phyloP scores from a whole-genome alignment of 2,797 vertebrate species.

The Delichon dasypus region DNA sequence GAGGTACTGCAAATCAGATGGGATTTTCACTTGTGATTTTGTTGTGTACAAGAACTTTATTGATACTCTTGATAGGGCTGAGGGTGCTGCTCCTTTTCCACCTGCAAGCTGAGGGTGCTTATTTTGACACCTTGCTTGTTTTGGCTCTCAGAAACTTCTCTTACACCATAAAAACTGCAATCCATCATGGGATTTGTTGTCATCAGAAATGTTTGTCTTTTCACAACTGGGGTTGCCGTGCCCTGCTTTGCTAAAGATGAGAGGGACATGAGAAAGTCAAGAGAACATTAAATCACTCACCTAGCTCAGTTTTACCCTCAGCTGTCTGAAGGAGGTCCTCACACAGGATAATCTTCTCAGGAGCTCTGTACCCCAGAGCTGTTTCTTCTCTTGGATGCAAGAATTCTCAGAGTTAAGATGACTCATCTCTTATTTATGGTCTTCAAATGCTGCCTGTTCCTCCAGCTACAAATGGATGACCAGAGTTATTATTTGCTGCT shows the following conservation, averaged over 20 bases:
- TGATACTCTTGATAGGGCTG: not conserved
- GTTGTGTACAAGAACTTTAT: not conserved
- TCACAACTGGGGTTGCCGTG: not conserved
- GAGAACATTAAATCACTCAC: not conserved
- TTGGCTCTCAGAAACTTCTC: conserved; percentile 4
- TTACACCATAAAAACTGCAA: conserved; percentile 9
- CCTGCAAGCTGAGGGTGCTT: not conserved
- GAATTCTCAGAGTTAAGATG: conserved; percentile 3
- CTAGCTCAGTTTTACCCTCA: not conserved
- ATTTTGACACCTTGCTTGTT: conserved; percentile 4
- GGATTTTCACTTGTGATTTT: not conserved
- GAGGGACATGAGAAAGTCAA: not conserved
- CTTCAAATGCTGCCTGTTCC: not conserved
- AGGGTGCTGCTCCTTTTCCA: not conserved
- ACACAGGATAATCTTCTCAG: not conserved
- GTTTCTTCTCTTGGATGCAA: not conserved
- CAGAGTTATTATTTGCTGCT: conserved; percentile 34
- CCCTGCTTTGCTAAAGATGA: not conserved
- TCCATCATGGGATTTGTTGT: not conserved
- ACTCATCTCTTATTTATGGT: conserved; percentile 30
- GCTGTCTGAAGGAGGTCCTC: not conserved
- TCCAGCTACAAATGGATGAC: conserved; percentile 29
- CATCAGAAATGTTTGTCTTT: not conserved
- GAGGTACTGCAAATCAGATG: not conserved
- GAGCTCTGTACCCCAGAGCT: not conserved